Evolutionary conservation across 2,797 vertebrate species (phyloP), one percentile per base, ranked within the genome.

Genomic region (Alectoris magna): DNA sequence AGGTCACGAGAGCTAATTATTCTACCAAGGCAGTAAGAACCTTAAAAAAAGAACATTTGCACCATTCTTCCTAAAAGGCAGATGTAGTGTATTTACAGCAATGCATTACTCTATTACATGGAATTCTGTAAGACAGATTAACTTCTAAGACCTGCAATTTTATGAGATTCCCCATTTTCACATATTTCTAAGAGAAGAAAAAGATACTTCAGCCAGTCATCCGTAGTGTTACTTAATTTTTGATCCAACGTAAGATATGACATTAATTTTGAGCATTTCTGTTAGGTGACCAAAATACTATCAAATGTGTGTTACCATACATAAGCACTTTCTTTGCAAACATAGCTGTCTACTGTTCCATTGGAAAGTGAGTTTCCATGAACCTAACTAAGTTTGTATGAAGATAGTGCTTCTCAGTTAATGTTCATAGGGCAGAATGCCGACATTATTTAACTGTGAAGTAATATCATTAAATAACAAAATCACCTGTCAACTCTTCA

Each of bases 1-100:
- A 87, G 41, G 46, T 86, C 79, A 87, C 66, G 21, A 96, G 84
- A 94, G 51, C 56, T 24, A 81, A 44, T 51, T 75, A 10, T 53
- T 93, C 63, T 91, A 85, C 70, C 70, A 43, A 93, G 60, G 84
- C 2, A 12, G n/a, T 31, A 95, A 84, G 41, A 91, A 10, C 34
- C 29, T 46, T 71, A 90, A 84, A 81, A 26, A 49, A 72, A 44
- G 62, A 80, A 36, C 81, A 78, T 58, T 82, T 81, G 39, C 26
- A 36, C 36, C n/a, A 9, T n/a, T 89, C 26, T 53, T 80, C 26
- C 69, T 72, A n/a, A 59, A 46, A 75, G 38, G 21, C 66, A 91
- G 58, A 55, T 1, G 6, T 21, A 67, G 62, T 19, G 7, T 79
- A 81, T 84, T 76, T 90, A 48, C 48, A 84, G 53, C 19, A 77